A percentile compares a stretch with the other conserved stretches of the same genome.
Evolutionary conservation across 2,888 invertebrate species (phyloP).

Genomic region (Ochropleura plecta): DNA sequence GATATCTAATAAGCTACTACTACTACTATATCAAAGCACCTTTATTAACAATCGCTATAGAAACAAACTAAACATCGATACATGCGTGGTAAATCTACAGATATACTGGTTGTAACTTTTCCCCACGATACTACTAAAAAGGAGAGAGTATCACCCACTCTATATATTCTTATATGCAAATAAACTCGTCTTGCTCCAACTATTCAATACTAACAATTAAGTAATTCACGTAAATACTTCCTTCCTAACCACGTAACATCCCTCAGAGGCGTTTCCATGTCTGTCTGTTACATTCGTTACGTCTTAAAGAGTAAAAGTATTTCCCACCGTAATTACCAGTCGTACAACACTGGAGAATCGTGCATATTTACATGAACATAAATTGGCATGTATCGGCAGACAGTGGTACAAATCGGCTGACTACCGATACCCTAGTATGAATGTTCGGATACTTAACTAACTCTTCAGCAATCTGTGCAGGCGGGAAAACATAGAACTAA

Average conservation of each 20-base stretch:
- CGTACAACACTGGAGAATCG: conserved; percentile 64
- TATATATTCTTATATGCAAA: conserved; percentile 10
- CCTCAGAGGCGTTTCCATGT: conserved; percentile 53
- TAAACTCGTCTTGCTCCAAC: conserved; percentile 14
- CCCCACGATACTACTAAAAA: neutral
- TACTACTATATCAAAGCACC: neutral
- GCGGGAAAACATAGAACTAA: no score
- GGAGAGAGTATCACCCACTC: neutral
- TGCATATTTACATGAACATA: conserved; percentile 68
- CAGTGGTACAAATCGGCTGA: conserved; percentile 56
- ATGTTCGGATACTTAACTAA: no score
- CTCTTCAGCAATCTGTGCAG: no score
- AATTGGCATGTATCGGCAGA: conserved; percentile 60
- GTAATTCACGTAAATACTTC: conserved; percentile 43
- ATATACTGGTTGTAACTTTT: neutral
- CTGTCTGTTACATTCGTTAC: conserved; percentile 51
- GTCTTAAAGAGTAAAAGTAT: conserved; percentile 60
- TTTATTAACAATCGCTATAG: neutral
- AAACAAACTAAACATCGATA: neutral
- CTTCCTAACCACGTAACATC: conserved; percentile 37
- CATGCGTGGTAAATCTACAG: neutral
- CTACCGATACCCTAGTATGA: conserved; percentile 11
- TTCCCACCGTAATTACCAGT: conserved; percentile 71
- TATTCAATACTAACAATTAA: conserved; percentile 43
- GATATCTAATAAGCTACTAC: no score